These are phyloP conservation scores for Microcebus ravelobensis DNA, from an alignment of 2,113 vertebrate species.

Conservation along the genomic window DNA sequence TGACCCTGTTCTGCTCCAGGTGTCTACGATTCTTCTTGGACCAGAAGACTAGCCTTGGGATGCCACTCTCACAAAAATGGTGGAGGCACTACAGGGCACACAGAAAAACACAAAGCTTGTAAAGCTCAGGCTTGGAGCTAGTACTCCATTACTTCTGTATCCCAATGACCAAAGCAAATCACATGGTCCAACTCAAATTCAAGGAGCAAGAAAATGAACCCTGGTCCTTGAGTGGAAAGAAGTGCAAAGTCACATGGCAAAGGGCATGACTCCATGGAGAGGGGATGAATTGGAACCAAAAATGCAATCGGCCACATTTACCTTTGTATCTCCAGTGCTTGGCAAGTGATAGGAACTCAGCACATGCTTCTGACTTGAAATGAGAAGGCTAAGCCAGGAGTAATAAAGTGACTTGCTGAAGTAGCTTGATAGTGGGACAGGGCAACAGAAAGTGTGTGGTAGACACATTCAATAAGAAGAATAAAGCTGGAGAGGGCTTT, in stretches of 20 bases:
- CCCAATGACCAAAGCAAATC: background rate
- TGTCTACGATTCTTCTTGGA: background rate
- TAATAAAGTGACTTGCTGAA: too few relatives aligned
- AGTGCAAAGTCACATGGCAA: background rate
- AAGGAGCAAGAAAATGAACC: background rate
- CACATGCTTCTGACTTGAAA: too few relatives aligned
- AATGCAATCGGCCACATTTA: too few relatives aligned
- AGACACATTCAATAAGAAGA: too few relatives aligned
- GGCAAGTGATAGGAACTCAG: too few relatives aligned
- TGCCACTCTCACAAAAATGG: background rate
- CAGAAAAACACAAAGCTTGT: background rate
- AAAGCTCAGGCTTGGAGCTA: background rate
- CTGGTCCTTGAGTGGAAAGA: background rate
- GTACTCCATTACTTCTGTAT: background rate
- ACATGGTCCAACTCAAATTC: background rate
- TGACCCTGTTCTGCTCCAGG: background rate
- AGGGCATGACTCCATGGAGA: background rate
- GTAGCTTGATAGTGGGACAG: too few relatives aligned
- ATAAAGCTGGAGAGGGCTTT: too few relatives aligned
- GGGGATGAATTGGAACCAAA: too few relatives aligned
- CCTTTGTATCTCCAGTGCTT: too few relatives aligned
- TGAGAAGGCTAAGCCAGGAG: too few relatives aligned
- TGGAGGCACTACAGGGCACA: background rate
- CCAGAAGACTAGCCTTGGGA: background rate
- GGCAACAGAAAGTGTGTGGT: too few relatives aligned